A percentile compares a stretch with the other conserved stretches of the same genome.
Evolutionary conservation across 53 echinoderm and acorn worm species (phyloP).

Genomic region (Hippasteria phrygiana): DNA sequence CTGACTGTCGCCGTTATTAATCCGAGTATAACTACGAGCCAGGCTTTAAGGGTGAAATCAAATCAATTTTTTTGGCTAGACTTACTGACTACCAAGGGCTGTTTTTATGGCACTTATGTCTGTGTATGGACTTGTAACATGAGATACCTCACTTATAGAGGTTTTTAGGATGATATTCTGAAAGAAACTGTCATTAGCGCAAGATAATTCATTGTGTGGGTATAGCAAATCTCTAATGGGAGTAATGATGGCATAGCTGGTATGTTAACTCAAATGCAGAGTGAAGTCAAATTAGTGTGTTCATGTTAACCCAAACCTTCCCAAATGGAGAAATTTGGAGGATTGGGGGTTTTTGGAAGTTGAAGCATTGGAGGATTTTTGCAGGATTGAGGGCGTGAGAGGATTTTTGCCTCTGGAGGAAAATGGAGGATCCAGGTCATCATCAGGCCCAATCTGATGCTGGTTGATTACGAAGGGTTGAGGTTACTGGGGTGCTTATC

Average conservation of each 20-base stretch:
- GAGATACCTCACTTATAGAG: background rate
- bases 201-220: background rate
- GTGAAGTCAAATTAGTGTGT: no score
- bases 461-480: no score
- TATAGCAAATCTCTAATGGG: background rate
- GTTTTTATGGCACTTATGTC: conserved; percentile 15
- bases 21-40: background rate
- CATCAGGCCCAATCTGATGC: no score
- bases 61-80: conserved; percentile 17
- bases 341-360: no score
- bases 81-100: background rate
- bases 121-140: background rate
- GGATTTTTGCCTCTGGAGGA: no score
- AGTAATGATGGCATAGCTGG: background rate
- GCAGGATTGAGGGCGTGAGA: no score
- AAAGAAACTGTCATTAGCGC: background rate
- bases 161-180: conserved; percentile 6
- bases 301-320: no score
- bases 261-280: background rate
- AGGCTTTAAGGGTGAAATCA: conserved; percentile 17
- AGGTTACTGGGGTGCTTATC: no score
- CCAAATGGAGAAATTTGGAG: no score
- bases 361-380: no score
- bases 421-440: no score
- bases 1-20: conserved; percentile 2